phyloP scores from a whole-genome alignment of 2,888 invertebrate genomes.

The Sabatieria punctata region DNA sequence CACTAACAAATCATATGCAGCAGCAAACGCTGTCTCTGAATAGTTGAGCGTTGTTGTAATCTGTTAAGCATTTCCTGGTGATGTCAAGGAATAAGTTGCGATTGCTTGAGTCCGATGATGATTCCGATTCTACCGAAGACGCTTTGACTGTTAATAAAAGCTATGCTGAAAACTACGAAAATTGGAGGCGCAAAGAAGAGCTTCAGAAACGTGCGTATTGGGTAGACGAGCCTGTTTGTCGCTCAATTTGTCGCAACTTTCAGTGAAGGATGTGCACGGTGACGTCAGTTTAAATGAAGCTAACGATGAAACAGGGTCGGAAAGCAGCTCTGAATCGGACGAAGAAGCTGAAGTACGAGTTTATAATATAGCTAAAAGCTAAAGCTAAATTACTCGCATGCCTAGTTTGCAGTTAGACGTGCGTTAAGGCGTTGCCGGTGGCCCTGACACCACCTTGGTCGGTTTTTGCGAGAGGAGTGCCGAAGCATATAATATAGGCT shows the following conservation, averaged over 20 bases:
- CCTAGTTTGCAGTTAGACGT: too few species aligned
- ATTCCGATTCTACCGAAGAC: too few species aligned
- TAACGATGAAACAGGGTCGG: conserved; percentile 35
- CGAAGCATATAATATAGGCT: too few species aligned
- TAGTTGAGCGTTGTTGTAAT: too few species aligned
- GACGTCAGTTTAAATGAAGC: conserved; percentile 37
- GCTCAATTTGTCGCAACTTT: conserved; percentile 19
- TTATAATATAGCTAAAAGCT: conserved; percentile 1
- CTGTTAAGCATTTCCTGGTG: too few species aligned
- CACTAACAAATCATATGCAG: too few species aligned
- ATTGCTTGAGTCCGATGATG: background rate
- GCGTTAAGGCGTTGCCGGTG: too few species aligned
- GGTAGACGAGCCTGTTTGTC: conserved; percentile 34
- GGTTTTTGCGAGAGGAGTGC: too few species aligned
- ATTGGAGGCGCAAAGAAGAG: conserved; percentile 68
- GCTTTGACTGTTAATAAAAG: conserved; percentile 55
- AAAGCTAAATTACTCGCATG: conserved; percentile 1
- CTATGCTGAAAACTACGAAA: conserved; percentile 66
- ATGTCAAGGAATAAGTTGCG: background rate
- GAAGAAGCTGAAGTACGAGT: conserved; percentile 43
- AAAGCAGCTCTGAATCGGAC: conserved; percentile 5
- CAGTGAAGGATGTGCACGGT: conserved; percentile 45
- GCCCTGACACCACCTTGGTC: too few species aligned
- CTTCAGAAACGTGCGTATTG: conserved; percentile 41
- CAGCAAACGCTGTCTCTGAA: too few species aligned